Evolutionary conservation across 2,113 vertebrate species (phyloP).

Genomic region (Guaruba guarouba): DNA sequence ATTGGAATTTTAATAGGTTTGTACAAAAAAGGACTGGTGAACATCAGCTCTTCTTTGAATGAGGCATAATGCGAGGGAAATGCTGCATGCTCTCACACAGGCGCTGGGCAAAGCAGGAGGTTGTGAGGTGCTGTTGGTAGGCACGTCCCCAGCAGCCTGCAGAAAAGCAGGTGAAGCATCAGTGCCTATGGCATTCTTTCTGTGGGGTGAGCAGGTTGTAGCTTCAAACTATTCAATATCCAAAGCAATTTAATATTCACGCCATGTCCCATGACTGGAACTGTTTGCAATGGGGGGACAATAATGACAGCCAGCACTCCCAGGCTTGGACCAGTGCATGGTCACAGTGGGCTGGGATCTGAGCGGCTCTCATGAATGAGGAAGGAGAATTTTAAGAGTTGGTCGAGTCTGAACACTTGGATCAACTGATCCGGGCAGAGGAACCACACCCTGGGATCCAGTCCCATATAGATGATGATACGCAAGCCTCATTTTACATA

Average conservation of each 20-base stretch:
- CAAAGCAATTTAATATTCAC: not conserved
- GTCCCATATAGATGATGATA: fast-evolving
- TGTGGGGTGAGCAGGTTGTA: not conserved
- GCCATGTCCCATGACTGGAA: not conserved
- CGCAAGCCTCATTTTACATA: not conserved
- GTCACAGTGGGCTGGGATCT: not conserved
- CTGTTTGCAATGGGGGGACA: not conserved
- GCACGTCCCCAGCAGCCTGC: not conserved
- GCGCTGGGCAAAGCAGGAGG: not conserved
- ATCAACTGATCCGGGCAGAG: not conserved
- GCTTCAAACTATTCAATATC: not conserved
- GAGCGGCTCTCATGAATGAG: not conserved
- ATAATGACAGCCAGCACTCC: not conserved
- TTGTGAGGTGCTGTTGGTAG: not conserved
- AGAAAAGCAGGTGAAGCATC: not conserved
- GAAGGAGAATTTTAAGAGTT: not conserved
- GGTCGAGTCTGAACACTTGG: not conserved
- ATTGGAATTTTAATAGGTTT: constrained; percentile 67
- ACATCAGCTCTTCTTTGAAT: constrained; percentile 35
- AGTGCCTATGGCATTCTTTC: not conserved
- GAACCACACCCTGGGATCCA: not conserved
- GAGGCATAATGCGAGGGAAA: not conserved
- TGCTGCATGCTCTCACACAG: not conserved
- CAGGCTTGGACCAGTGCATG: not conserved
- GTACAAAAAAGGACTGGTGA: constrained; percentile 48